These are phyloP conservation scores for Cryptosula pallasiana DNA, from an alignment of 2,888 invertebrate species.

Conservation along the genomic window DNA sequence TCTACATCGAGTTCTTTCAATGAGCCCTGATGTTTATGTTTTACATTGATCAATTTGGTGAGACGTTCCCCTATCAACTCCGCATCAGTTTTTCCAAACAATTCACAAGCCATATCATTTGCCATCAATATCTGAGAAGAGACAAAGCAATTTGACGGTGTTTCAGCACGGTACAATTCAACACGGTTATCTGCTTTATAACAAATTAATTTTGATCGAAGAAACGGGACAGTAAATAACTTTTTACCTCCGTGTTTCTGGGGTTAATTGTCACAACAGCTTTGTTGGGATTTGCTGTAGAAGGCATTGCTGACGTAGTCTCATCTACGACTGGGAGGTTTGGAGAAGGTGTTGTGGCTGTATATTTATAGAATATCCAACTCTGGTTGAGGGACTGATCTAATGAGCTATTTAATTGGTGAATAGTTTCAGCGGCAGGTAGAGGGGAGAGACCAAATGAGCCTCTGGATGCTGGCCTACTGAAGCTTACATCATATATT, in stretches of 20 bases:
- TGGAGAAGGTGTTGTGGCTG: not conserved
- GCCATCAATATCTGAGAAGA: conserved; percentile 63
- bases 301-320: not conserved
- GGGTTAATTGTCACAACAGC: conserved; percentile 66
- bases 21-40: conserved; percentile 34
- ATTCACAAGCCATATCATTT: conserved; percentile 62
- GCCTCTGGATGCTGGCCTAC: conserved; percentile 37
- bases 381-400: conserved; percentile 40
- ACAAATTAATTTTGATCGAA: no score
- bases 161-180: no score
- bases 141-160: no score
- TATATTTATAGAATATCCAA: conserved; percentile 57
- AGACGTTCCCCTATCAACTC: conserved; percentile 58
- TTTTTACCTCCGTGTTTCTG: conserved; percentile 60
- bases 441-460: conserved; percentile 32
- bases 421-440: conserved; percentile 23
- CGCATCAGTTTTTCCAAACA: conserved; percentile 46
- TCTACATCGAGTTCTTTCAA: conserved; percentile 47
- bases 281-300: conserved; percentile 60
- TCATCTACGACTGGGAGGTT: not conserved
- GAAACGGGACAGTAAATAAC: no score
- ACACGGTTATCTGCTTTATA: no score
- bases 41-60: conserved; percentile 41
- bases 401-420: conserved; percentile 23
- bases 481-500: conserved; percentile 51